Evolutionary conservation across 2,797 vertebrate species (phyloP), one percentile per base, ranked within the genome.

Genomic region (Anguilla anguilla): DNA sequence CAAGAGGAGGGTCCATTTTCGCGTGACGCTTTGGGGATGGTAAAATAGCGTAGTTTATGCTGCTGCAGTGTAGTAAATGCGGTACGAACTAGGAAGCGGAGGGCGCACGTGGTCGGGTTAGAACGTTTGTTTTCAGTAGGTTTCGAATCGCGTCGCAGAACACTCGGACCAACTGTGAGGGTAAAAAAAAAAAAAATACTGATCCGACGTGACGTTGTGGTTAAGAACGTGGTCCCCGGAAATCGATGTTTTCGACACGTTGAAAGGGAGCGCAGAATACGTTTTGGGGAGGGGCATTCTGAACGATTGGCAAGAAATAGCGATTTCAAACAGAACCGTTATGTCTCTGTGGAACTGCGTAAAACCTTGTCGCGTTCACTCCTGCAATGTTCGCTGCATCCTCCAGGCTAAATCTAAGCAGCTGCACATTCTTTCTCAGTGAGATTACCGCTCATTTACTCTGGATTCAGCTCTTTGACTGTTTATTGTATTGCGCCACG

Each of bases 371-470:
- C 25, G 10, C n/a, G 74, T 53, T 22, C 69, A 57, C 19, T 55
- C 85, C 69, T 86, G 85, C 49, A 77, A 55, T 55, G 74, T 17
- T 35, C 31, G 15, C 2, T 43, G 9, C 39, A 79, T 46, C 31
- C 39, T 35, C 53, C 85, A 11, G 53, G 69, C 49, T 57, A 57
- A 86, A 77, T 69, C 51, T 77, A 31, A 19, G 49, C 49, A 57
- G 51, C 4, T 22, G 28, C 28, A 2, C 51, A 19, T 86, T 59
- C 51, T 51, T 79, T 19, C 53, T 51, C 46, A 35, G 67, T 79
- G 72, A 59, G 28, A 51, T 79, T 31, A 79, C 85, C 72, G 43
- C 74, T 64, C 28, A 31, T 86, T 69, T 72, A 46, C 28, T 86
- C 51, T n/a, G 69, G 85, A 19, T 86, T 77, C 72, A n/a, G n/a